These are phyloP conservation scores for Plagodis pulveraria DNA, from an alignment of 2,888 invertebrate genomes.

Conservation along the genomic window DNA sequence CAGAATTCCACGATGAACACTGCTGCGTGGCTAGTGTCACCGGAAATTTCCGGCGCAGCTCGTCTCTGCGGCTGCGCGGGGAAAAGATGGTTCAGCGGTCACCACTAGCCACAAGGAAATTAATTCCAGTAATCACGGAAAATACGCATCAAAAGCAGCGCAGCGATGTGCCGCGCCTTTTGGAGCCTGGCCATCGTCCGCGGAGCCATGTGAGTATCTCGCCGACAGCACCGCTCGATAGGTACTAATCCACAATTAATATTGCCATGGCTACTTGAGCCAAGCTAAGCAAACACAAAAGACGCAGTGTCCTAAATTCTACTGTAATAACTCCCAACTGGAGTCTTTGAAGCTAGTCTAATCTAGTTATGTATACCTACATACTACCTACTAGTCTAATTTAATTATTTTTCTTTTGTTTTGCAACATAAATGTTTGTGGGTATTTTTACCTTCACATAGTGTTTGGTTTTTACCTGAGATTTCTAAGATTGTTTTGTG, in stretches of 20 bases:
- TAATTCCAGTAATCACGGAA: constrained; percentile 87
- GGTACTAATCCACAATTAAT: constrained; percentile 21
- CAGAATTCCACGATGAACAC: constrained; percentile 78
- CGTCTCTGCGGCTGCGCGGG: constrained; percentile 88
- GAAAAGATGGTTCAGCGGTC: constrained; percentile 85
- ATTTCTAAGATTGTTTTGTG: constrained; percentile 11
- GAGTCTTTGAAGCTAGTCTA: constrained; percentile 6
- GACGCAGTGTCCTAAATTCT: constrained; percentile 20
- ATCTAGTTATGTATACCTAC: constrained; percentile 3
- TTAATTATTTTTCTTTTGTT: constrained; percentile 22
- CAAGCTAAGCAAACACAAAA: constrained; percentile 39
- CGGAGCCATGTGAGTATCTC: constrained; percentile 83
- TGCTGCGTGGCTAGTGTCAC: constrained; percentile 82
- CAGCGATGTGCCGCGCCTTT: constrained; percentile 75
- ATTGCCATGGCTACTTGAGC: constrained; percentile 52
- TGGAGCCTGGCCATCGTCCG: constrained; percentile 80
- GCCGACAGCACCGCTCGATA: constrained; percentile 5
- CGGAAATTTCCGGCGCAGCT: constrained; percentile 86
- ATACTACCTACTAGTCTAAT: constrained; percentile 1
- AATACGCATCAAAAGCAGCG: constrained; percentile 78
- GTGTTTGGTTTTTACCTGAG: background rate
- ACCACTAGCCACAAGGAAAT: constrained; percentile 79
- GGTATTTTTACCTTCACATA: constrained; percentile 1
- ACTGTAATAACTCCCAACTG: background rate
- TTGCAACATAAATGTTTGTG: constrained; percentile 1